Conservation (phyloP, 2,113 vertebrate genomes). For the Melanocharis versteri region DNA sequence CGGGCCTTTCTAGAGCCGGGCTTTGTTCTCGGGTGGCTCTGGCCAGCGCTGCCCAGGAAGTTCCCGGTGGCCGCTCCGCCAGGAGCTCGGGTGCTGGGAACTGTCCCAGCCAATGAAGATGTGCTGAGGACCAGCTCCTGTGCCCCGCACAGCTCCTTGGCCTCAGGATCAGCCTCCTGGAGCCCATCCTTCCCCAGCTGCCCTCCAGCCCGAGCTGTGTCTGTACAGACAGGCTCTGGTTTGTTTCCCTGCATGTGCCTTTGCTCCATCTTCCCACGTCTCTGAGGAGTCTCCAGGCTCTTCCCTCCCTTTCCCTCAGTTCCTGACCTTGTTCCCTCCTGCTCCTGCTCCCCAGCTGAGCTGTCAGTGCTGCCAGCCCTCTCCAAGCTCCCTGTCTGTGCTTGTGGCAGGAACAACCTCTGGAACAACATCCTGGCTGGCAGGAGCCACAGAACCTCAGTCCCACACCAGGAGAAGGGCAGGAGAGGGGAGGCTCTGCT, state of each 20-base stretch:
- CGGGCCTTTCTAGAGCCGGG: neutral
- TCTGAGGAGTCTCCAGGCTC: neutral
- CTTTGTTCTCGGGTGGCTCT: neutral
- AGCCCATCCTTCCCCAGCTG: neutral
- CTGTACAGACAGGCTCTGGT: accelerated
- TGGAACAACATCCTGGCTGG: neutral
- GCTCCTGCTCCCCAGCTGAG: neutral
- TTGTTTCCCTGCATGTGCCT: neutral
- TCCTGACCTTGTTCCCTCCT: neutral
- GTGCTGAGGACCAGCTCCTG: accelerated
- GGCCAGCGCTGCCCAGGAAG: neutral
- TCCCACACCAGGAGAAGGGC: accelerated
- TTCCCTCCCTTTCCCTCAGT: neutral
- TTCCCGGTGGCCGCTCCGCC: neutral
- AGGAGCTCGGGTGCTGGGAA: neutral
- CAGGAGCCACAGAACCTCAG: neutral
- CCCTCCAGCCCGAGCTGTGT: neutral
- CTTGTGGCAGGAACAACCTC: neutral
- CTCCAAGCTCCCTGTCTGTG: neutral
- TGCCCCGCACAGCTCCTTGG: accelerated
- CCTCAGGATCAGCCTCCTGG: accelerated
- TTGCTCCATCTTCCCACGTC: neutral
- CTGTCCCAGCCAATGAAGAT: neutral
- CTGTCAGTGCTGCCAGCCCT: neutral
- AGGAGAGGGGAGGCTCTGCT: neutral